These are phyloP conservation scores for Brachypalpus laphriformis DNA, from an alignment of 2,888 invertebrate species.

Conservation along the genomic window DNA sequence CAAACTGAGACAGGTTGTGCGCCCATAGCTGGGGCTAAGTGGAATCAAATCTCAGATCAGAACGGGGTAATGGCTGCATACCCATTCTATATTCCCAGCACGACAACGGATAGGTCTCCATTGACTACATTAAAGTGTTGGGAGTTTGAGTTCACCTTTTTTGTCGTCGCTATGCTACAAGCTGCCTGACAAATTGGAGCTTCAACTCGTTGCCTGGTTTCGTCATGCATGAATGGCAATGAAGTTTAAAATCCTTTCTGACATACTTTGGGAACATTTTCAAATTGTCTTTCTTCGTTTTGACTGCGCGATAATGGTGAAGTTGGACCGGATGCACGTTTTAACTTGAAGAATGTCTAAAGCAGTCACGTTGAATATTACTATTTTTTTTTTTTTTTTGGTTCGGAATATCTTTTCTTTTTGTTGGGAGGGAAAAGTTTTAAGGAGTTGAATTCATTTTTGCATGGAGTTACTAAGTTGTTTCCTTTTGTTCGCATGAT, in stretches of 20 bases:
- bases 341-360: background rate
- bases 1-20: background rate
- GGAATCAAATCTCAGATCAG: constrained; percentile 43
- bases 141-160: background rate
- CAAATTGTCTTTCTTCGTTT: constrained; percentile 34
- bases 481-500: constrained; percentile 6
- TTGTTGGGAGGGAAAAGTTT: constrained; percentile 1
- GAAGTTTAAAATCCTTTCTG: constrained; percentile 63
- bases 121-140: background rate
- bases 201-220: constrained; percentile 10
- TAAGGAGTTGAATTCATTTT: background rate
- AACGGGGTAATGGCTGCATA: constrained; percentile 29
- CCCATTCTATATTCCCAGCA: constrained; percentile 45
- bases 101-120: constrained; percentile 3
- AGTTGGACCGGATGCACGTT: constrained; percentile 52
- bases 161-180: background rate
- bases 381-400: background rate
- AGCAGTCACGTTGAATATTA: constrained; percentile 7
- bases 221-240: constrained; percentile 53
- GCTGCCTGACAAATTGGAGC: constrained; percentile 59
- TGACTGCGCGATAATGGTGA: background rate
- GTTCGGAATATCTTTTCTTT: background rate
- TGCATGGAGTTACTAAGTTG: background rate
- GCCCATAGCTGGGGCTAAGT: constrained; percentile 4
- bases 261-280: constrained; percentile 57